These are phyloP conservation scores for Mormyrus lacerda DNA, from an alignment of 2,113 vertebrate species.

Conservation along the genomic window DNA sequence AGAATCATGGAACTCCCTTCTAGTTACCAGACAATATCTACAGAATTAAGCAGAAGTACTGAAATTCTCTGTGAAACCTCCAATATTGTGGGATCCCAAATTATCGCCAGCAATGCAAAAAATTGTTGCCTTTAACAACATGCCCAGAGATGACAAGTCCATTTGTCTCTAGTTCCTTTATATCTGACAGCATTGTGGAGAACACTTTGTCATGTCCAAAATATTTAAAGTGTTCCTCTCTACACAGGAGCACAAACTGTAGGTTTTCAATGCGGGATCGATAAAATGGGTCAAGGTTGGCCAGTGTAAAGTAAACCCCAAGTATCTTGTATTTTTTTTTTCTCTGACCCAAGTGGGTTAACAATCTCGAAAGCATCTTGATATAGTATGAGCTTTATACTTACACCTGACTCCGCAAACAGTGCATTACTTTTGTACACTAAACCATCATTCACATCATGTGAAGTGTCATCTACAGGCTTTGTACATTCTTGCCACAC, in stretches of 20 bases:
- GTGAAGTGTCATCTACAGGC: neutral
- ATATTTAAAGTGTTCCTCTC: constrained; percentile 19
- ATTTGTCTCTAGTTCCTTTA: constrained; percentile 25
- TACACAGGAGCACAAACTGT: constrained; percentile 16
- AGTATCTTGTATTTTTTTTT: constrained; percentile 17
- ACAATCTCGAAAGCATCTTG: constrained; percentile 31
- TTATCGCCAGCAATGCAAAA: constrained; percentile 29
- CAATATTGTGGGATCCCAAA: constrained; percentile 28
- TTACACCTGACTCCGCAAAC: neutral
- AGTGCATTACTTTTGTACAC: neutral
- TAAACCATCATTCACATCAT: neutral
- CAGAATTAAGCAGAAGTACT: constrained; percentile 24
- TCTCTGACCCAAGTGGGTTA: constrained; percentile 19
- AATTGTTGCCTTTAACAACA: constrained; percentile 17
- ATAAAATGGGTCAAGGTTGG: constrained; percentile 5
- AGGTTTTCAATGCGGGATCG: constrained; percentile 9
- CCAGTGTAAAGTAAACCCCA: constrained; percentile 17
- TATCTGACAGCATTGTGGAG: constrained; percentile 21
- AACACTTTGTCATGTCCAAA: constrained; percentile 27
- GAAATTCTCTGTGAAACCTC: constrained; percentile 30
- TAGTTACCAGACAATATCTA: constrained; percentile 21
- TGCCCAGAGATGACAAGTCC: constrained; percentile 10
- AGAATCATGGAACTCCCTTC: constrained; percentile 14
- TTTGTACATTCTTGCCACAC: neutral
- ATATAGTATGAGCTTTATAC: constrained; percentile 24